Base-by-base conservation (phyloP, 1,140 invertebrate genomes). In the Eurytemora carolleeae region DNA sequence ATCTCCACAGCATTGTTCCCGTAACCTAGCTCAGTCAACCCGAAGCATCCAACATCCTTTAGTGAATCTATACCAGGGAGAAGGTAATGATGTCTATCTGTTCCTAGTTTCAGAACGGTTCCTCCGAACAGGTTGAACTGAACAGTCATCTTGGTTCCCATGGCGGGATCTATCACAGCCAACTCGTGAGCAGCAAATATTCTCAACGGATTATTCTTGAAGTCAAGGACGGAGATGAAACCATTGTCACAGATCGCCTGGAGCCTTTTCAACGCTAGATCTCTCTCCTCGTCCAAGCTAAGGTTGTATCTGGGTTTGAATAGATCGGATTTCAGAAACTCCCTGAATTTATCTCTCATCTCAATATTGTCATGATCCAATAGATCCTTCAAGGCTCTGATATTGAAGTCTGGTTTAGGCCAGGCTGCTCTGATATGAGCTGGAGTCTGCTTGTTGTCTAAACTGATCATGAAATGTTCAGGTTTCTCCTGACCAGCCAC, bases 1-100 rank as follows among this genome's bases (percentile, higher is more conserved):
- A 69, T 69, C 55, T 69, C 68, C 1, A 69, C 67, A 16, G 68
- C 68, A 61, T 69, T 69, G 61, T 69, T 69, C 12, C 68, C 68
- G 58, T 68, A 69, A 21, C 68, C 68, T 22, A 69, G 63, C 61
- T 69, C 68, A 15, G 68, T 69, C 21, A 69, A 61, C 20, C 63
- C 68, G 59, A 69, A 69, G 31, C 68, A 69, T 1, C 68, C 68
- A 18, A 69, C 66, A 61, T 68, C 67, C 52, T 69, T 61, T 15
- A 69, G 63, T 16, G 63, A 65, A 56, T 69, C 68, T 23, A 69
- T 68, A 0, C 66, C 55, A 22, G 60, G 44, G 12, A 69, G 63
- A 12, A 69, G 63, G 24, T 63, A 23, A 26, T 68, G 68, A 59
- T 69, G 68, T 21, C 65, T 55, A 53, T 68, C 61, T 17, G 68